Percentiles rank a stretch among this genome's conserved stretches.
phyloP scores from a whole-genome alignment of 2,797 vertebrate genomes.

The Crenichthys baileyi region DNA sequence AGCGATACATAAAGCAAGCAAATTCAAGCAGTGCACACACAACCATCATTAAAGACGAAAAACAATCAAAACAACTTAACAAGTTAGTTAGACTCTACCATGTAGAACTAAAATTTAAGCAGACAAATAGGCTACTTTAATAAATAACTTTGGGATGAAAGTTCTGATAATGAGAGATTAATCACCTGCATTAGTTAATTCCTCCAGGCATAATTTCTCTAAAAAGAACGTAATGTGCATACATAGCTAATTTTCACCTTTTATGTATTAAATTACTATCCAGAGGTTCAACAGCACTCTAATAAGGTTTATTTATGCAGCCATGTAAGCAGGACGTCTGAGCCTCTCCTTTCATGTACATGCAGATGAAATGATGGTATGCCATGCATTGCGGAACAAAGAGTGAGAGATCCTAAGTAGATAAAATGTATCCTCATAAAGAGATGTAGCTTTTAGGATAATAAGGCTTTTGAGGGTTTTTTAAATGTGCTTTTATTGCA shows the following conservation, averaged over 20 bases:
- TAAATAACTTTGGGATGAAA: conserved; percentile 75
- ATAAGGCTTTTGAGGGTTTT: conserved; percentile 62
- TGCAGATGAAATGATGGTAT: conserved; percentile 70
- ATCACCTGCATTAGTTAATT: conserved; percentile 73
- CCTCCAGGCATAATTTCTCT: conserved; percentile 70
- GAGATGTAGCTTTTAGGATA: conserved; percentile 64
- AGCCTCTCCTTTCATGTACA: conserved; percentile 50
- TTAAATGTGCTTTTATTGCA: conserved; percentile 33
- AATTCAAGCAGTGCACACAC: conserved; percentile 9
- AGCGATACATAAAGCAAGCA: neutral
- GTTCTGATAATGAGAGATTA: conserved; percentile 77
- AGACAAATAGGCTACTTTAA: conserved; percentile 76
- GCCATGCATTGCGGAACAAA: conserved; percentile 65
- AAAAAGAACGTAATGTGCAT: conserved; percentile 61
- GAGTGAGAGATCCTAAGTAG: conserved; percentile 60
- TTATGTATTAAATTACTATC: conserved; percentile 74
- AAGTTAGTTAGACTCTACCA: conserved; percentile 74
- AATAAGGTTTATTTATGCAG: conserved; percentile 66
- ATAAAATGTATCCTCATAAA: conserved; percentile 66
- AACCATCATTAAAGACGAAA: conserved; percentile 46
- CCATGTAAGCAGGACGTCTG: conserved; percentile 33
- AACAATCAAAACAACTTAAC: conserved; percentile 43
- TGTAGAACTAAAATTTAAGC: conserved; percentile 58
- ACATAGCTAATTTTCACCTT: conserved; percentile 72
- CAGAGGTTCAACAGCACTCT: conserved; percentile 57